Evolutionary conservation across 2,888 invertebrate genomes (phyloP).

Genomic region (Temnothorax ravouxi): DNA sequence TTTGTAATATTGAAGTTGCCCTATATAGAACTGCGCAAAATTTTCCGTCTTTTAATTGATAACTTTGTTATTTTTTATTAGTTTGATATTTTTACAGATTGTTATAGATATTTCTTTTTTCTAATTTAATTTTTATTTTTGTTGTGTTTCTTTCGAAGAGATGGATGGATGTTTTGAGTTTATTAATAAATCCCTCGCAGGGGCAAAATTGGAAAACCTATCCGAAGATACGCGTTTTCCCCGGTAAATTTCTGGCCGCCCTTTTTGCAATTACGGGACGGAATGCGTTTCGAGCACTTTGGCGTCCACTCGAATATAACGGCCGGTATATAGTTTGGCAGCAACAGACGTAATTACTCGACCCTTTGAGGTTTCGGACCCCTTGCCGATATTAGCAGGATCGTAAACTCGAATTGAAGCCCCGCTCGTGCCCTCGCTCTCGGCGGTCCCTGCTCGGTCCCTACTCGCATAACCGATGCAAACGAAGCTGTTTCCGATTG

Average conservation of each 20-base stretch:
- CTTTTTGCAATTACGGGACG: constrained; percentile 43
- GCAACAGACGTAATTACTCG: constrained; percentile 72
- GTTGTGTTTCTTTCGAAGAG: background rate
- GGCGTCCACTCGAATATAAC: constrained; percentile 61
- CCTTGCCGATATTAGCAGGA: constrained; percentile 73
- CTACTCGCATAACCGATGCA: constrained; percentile 38
- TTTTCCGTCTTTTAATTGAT: background rate
- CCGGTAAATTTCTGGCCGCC: constrained; percentile 16
- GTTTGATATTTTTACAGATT: background rate
- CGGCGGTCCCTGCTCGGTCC: background rate
- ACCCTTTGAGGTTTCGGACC: constrained; percentile 76
- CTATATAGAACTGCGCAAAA: background rate
- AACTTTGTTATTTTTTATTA: too few relatives aligned
- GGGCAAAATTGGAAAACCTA: background rate
- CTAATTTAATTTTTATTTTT: background rate
- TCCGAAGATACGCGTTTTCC: constrained; percentile 4
- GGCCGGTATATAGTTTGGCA: constrained; percentile 56
- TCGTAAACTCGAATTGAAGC: constrained; percentile 60
- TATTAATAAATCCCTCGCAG: background rate
- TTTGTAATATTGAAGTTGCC: background rate
- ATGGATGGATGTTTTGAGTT: background rate
- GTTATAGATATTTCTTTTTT: background rate
- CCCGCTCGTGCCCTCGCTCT: constrained; percentile 16
- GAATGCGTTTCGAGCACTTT: constrained; percentile 55
- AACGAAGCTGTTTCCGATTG: constrained; percentile 30